Evolutionary conservation across 2,888 invertebrate genomes (phyloP).

Genomic region (Poecilus cupreus): DNA sequence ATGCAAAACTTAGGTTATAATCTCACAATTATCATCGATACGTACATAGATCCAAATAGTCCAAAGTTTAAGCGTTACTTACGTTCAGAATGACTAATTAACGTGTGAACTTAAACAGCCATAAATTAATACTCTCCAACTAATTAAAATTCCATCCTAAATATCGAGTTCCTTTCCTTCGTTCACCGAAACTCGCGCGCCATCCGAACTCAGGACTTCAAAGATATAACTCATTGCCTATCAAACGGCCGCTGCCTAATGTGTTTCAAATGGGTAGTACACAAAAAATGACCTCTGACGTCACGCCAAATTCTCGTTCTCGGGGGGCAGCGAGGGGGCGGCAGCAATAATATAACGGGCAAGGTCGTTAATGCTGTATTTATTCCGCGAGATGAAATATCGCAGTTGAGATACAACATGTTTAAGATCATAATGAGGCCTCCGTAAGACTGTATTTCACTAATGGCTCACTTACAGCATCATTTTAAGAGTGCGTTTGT

Average conservation of each 20-base stretch:
- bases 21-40: background rate
- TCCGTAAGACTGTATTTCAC: conserved; percentile 61
- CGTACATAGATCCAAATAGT: background rate
- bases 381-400: conserved; percentile 64
- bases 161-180: conserved; percentile 55
- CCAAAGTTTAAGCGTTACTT: conserved; percentile 1
- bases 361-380: conserved; percentile 65
- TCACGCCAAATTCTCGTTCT: conserved; percentile 59
- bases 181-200: conserved; percentile 41
- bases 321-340: background rate
- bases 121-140: conserved; percentile 55
- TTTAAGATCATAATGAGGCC: conserved; percentile 62
- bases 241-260: conserved; percentile 32
- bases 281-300: conserved; percentile 59
- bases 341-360: conserved; percentile 61
- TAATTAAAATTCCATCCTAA: conserved; percentile 59
- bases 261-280: conserved; percentile 57
- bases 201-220: background rate
- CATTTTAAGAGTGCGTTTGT: conserved; percentile 4
- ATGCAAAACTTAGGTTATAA: background rate
- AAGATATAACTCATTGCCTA: conserved; percentile 21
- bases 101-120: conserved; percentile 55
- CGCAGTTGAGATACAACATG: conserved; percentile 61
- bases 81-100: conserved; percentile 51
- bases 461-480: conserved; percentile 48